Conservation (phyloP, 2,113 vertebrate species). For the Cynopterus brachyotis region DNA sequence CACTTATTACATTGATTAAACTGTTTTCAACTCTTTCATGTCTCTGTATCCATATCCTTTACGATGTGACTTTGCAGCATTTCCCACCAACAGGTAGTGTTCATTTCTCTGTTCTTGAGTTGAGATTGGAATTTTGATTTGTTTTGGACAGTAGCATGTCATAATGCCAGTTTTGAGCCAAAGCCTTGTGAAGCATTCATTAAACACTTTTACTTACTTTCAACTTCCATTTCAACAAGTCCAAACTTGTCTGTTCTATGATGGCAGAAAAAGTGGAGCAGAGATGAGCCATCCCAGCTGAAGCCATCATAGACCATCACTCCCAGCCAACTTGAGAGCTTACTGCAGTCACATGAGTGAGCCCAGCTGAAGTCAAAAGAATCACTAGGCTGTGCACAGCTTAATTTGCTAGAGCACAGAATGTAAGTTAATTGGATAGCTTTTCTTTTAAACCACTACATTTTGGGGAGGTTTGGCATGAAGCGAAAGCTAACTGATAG, state of each 20-base stretch:
- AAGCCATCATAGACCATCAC: background rate
- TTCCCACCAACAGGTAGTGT: background rate
- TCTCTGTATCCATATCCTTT: background rate
- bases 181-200: background rate
- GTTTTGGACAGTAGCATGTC: background rate
- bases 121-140: background rate
- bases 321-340: background rate
- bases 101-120: background rate
- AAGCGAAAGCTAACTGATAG: background rate
- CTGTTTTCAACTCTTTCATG: background rate
- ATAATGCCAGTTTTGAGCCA: background rate
- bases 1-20: background rate
- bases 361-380: background rate
- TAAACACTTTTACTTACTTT: background rate
- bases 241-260: background rate
- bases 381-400: background rate
- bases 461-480: background rate
- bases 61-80: background rate
- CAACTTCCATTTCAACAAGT: background rate
- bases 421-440: background rate
- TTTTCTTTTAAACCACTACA: background rate
- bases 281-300: background rate
- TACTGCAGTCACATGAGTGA: background rate
- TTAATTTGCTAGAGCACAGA: background rate
- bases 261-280: background rate